Conservation (phyloP, 1,140 invertebrate genomes). For the Harpegnathos saltator region DNA sequence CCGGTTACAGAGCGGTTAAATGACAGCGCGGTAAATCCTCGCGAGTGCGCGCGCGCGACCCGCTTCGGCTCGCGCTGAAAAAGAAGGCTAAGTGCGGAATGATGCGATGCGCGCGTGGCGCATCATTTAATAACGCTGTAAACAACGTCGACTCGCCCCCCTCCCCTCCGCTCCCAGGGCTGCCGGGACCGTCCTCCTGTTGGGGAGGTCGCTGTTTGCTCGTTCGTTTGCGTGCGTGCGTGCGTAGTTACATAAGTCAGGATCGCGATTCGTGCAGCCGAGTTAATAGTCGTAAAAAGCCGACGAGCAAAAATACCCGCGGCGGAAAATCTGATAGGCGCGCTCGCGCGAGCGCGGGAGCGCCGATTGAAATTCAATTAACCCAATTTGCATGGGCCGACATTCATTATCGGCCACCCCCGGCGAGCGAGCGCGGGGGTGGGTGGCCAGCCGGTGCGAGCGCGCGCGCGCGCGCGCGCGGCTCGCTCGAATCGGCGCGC, state of each 20-base stretch:
- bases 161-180: too few species aligned
- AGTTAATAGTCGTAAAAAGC: slow-evolving; percentile 54
- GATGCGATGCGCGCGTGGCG: neutral
- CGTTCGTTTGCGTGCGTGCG: too few species aligned
- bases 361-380: slow-evolving; percentile 45
- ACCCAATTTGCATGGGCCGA: slow-evolving; percentile 57
- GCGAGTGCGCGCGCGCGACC: neutral
- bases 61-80: neutral
- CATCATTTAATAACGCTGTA: slow-evolving; percentile 25
- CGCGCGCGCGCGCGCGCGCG: neutral
- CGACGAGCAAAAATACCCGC: slow-evolving; percentile 28
- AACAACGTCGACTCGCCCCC: neutral
- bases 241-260: neutral
- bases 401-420: slow-evolving; percentile 57
- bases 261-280: slow-evolving; percentile 8
- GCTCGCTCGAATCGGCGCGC: slow-evolving; percentile 37
- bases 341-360: neutral
- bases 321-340: slow-evolving; percentile 30
- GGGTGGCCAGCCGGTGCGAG: too few species aligned
- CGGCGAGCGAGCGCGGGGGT: too few species aligned
- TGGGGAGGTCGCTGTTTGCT: too few species aligned
- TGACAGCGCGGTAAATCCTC: slow-evolving; percentile 57
- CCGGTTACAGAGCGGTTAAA: slow-evolving; percentile 67
- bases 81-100: neutral
- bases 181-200: too few species aligned